These are phyloP conservation scores for Sylvicola cinctus DNA, from an alignment of 2,888 invertebrate species.

Conservation along the genomic window DNA sequence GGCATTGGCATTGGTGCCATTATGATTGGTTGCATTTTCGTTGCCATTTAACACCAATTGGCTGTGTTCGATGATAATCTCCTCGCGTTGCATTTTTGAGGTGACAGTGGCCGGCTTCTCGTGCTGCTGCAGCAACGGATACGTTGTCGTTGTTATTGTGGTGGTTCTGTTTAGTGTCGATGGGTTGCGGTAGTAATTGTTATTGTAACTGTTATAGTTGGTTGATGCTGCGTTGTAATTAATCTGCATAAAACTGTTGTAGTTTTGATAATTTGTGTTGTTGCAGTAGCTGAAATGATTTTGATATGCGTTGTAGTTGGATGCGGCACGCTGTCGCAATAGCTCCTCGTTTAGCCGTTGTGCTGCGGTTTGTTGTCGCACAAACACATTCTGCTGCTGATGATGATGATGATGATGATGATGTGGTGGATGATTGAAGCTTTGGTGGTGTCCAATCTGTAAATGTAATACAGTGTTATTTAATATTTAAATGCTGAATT, in stretches of 20 bases:
- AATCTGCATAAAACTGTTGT: too few species aligned
- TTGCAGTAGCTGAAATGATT: background rate
- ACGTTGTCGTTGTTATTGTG: slow-evolving; percentile 1
- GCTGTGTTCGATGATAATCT: slow-evolving; percentile 8
- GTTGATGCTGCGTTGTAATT: too few species aligned
- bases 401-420: too few species aligned
- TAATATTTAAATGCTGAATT: too few species aligned
- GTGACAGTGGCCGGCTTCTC: slow-evolving; percentile 5
- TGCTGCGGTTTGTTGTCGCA: too few species aligned
- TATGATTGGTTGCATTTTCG: too few species aligned
- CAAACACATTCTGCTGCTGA: too few species aligned
- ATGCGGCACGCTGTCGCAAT: too few species aligned
- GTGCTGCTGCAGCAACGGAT: slow-evolving; percentile 1
- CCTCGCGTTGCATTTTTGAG: slow-evolving; percentile 9
- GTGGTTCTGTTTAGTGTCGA: slow-evolving; percentile 1
- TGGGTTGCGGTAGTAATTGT: background rate
- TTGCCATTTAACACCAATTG: slow-evolving; percentile 7
- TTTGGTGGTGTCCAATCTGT: too few species aligned
- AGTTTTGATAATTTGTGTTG: slow-evolving; percentile 1
- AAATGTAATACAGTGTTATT: too few species aligned
- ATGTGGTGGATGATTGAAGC: too few species aligned
- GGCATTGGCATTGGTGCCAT: slow-evolving; percentile 3
- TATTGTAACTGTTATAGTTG: background rate
- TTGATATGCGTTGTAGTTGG: slow-evolving; percentile 1
- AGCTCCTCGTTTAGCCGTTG: too few species aligned